Evolutionary conservation across 2,113 vertebrate species (phyloP).

Genomic region (Hemibagrus wyckioides): DNA sequence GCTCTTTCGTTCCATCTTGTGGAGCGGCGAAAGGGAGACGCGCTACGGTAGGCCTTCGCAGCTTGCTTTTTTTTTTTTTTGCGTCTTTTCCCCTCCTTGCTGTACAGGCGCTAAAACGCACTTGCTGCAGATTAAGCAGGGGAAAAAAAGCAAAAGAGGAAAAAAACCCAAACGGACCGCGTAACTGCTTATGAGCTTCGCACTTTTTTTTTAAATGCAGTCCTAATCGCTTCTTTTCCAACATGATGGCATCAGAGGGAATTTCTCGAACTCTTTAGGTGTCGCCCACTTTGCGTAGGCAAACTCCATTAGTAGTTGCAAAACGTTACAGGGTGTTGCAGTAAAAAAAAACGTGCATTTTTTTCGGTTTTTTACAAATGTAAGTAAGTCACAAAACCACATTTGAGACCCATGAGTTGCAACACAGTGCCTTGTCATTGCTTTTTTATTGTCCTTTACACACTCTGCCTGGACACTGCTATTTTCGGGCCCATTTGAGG

Average conservation of each 20-base stretch:
- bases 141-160: slow-evolving; percentile 49
- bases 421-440: background rate
- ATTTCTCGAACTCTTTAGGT: background rate
- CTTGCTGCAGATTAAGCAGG: slow-evolving; percentile 62
- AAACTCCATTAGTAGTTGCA: slow-evolving; percentile 40
- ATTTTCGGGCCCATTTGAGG: slow-evolving; percentile 16
- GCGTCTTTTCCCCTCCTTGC: slow-evolving; percentile 45
- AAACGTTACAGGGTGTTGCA: slow-evolving; percentile 1
- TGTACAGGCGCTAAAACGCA: slow-evolving; percentile 58
- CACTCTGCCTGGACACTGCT: background rate
- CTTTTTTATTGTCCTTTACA: background rate
- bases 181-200: slow-evolving; percentile 55
- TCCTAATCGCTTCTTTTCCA: slow-evolving; percentile 45
- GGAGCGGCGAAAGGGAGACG: slow-evolving; percentile 59
- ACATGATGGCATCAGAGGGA: slow-evolving; percentile 13
- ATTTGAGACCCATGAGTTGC: background rate
- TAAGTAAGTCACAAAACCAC: background rate
- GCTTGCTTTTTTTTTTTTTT: slow-evolving; percentile 46
- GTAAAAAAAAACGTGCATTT: slow-evolving; percentile 15
- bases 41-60: slow-evolving; percentile 55
- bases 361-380: background rate
- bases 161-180: slow-evolving; percentile 29
- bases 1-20: slow-evolving; percentile 77
- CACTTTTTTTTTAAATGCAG: slow-evolving; percentile 53
- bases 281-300: slow-evolving; percentile 3